Percentiles rank a stretch among this genome's conserved stretches.
Conservation (phyloP, 2,113 vertebrate genomes). For the Podiceps cristatus region DNA sequence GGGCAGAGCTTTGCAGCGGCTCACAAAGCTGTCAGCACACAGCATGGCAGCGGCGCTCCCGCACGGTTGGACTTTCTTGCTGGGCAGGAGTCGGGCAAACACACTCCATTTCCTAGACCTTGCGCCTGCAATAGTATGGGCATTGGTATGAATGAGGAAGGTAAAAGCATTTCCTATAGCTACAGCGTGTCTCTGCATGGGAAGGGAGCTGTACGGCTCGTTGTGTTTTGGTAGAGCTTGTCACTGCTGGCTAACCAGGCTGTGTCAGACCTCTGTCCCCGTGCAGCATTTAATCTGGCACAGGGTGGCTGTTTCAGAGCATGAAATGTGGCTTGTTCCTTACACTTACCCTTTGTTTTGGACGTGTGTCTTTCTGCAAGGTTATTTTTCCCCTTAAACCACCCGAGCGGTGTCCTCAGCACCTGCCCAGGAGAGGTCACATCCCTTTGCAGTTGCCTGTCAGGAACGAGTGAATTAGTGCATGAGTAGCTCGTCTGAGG, state of each 20-base stretch:
- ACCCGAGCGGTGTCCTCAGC: background rate
- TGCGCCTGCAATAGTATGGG: background rate
- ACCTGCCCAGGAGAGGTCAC: background rate
- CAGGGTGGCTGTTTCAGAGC: background rate
- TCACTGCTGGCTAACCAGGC: background rate
- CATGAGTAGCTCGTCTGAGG: background rate
- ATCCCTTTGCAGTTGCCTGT: background rate
- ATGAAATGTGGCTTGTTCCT: background rate
- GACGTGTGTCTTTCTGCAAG: background rate
- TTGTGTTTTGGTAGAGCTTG: background rate
- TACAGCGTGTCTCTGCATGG: background rate
- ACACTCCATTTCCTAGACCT: background rate
- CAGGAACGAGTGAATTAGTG: background rate
- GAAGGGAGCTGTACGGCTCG: background rate
- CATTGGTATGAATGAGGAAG: background rate
- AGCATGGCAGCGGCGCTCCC: background rate
- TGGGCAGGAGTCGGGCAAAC: background rate
- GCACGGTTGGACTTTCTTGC: background rate
- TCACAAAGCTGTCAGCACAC: background rate
- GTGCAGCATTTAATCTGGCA: background rate
- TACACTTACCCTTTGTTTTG: background rate
- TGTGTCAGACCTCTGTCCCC: background rate
- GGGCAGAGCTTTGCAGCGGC: background rate
- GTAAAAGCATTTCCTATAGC: conserved; percentile 12
- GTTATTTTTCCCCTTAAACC: background rate